Evolutionary conservation across 2,797 vertebrate species (phyloP).

Genomic region (Hybognathus amarus): DNA sequence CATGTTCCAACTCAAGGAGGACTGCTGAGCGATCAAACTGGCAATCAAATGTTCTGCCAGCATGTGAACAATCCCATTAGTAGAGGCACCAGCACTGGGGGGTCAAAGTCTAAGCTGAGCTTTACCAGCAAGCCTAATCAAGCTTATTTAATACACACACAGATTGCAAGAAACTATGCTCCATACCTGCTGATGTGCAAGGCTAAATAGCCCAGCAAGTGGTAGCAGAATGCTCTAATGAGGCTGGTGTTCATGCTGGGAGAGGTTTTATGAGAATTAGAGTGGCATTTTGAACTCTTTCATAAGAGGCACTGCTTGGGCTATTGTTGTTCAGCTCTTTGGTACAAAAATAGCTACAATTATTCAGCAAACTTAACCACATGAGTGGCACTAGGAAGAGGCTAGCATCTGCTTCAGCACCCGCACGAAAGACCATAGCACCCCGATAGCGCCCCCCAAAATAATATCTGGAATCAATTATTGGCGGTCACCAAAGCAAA

Average conservation of each 20-base stretch:
- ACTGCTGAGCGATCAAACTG: constrained; percentile 65
- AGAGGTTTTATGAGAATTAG: constrained; percentile 28
- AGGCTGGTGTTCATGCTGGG: neutral
- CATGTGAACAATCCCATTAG: constrained; percentile 56
- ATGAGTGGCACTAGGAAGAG: no score
- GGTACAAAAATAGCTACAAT: neutral
- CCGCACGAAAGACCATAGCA: no score
- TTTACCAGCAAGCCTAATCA: constrained; percentile 32
- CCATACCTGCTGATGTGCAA: constrained; percentile 7
- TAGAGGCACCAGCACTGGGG: constrained; percentile 12
- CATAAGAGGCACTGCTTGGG: neutral
- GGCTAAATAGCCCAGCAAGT: constrained; percentile 14
- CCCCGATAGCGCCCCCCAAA: no score
- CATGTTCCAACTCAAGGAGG: constrained; percentile 59
- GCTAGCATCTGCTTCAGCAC: no score
- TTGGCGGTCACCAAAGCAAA: no score
- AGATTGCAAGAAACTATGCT: constrained; percentile 7
- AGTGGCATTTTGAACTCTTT: constrained; percentile 10
- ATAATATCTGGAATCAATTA: no score
- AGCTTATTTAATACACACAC: constrained; percentile 30
- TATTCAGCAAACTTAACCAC: neutral
- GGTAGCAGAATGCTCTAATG: constrained; percentile 5
- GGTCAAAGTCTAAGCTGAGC: constrained; percentile 4
- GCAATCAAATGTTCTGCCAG: constrained; percentile 62
- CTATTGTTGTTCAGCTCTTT: neutral